These are phyloP conservation scores for Tachycineta bicolor DNA, from an alignment of 2,113 vertebrate genomes.

Conservation along the genomic window DNA sequence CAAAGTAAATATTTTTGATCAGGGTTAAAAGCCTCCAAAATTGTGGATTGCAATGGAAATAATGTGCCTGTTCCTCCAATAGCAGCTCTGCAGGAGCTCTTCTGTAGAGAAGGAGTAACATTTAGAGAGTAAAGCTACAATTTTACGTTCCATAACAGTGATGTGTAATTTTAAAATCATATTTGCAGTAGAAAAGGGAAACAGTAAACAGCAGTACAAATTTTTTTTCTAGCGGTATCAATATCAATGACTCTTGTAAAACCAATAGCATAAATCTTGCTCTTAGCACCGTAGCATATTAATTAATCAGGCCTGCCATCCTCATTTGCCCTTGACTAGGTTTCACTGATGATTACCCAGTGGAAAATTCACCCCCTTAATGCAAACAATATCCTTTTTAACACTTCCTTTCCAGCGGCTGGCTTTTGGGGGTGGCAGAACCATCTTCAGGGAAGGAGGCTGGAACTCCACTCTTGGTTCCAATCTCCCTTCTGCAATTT, in stretches of 20 bases:
- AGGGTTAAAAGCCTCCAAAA: background rate
- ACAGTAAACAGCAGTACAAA: conserved; percentile 15
- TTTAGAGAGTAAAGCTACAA: background rate
- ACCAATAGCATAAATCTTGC: conserved; percentile 59
- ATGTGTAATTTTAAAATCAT: background rate
- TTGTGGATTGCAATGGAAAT: background rate
- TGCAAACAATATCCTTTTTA: conserved; percentile 72
- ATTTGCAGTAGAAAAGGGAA: background rate
- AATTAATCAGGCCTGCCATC: conserved; percentile 75
- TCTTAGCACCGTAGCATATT: conserved; percentile 58
- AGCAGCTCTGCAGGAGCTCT: background rate
- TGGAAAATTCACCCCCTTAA: conserved; percentile 68
- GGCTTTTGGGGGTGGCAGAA: background rate
- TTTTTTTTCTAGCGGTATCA: conserved; percentile 34
- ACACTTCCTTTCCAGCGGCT: conserved; percentile 40
- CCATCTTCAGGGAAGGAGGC: background rate
- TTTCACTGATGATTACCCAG: conserved; percentile 74
- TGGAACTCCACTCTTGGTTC: background rate
- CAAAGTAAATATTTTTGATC: background rate
- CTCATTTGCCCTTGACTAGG: conserved; percentile 70
- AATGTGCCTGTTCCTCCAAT: background rate
- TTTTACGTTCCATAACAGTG: background rate
- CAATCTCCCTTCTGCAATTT: background rate
- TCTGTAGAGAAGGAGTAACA: background rate
- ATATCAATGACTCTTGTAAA: conserved; percentile 42